Base-by-base conservation (phyloP, 2,797 vertebrate species). In the Paedocypris micromegethes region DNA sequence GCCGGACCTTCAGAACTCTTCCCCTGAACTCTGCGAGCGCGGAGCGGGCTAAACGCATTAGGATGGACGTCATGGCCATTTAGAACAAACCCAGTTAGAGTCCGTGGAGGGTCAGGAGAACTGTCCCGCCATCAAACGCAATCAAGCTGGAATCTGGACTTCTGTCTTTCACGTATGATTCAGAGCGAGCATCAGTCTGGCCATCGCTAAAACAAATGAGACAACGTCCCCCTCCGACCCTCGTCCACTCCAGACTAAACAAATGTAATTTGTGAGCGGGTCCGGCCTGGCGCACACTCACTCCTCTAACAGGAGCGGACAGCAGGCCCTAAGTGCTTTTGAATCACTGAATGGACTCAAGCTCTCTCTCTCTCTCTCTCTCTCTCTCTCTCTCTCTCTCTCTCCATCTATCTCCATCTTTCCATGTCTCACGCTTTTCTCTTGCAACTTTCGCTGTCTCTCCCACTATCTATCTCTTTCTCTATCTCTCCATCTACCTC, bases 231-330 rank as follows among this genome's bases (percentile, higher is more conserved):
- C 53, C 59, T 58, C 63, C 70, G 48, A 77, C 66, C 51, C 58
- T 82, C 83, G 63, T 75, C 83, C 80, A 59, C 54, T 59, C 40
- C 65, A 58, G 62, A 76, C 75, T 68, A 7, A 78, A 76, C 75
- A 89, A 89, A 90, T 91, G 84, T 88, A 85, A 90, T 90, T 90
- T 89, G 75, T 80, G 82, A 86, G 86, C 85, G 80, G 83, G 75
- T 77, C 9, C 66, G 48, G 53, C 47, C 50, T 54, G 56, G 77
- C 81, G 56, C 84, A 86, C 81, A 86, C 86, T 87, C 86, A 87
- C 84, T 88, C 84, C 79, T 86, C 84, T 90, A 90, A 89, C 87
- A 88, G 88, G 88, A 90, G 86, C 85, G 83, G 89, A 90, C 88
- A 89, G 84, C 79, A 73, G 80, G 65, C 56, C 81, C 81, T 89